Conservation (phyloP, 2,888 invertebrate genomes). For the Rhagonycha lutea region DNA sequence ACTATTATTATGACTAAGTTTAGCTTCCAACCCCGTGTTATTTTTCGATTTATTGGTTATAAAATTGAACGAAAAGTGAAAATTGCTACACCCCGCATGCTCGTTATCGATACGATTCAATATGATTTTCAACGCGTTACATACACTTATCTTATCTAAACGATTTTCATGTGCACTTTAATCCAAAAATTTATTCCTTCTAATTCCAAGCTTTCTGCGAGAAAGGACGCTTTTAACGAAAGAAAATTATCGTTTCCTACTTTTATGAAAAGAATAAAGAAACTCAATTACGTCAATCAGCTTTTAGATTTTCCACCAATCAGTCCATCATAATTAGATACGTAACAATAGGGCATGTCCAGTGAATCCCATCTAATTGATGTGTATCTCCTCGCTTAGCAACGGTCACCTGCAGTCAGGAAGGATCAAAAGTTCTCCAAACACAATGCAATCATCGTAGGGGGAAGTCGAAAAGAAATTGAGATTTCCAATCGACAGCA, state of each 20-base stretch:
- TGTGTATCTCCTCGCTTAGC: conserved; percentile 26
- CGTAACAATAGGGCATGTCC: conserved; percentile 32
- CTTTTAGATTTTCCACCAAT: conserved; percentile 32
- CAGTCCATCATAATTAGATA: conserved; percentile 32
- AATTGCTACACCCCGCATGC: conserved; percentile 17
- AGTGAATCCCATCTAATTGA: conserved; percentile 33
- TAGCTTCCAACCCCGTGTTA: conserved; percentile 42
- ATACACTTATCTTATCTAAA: not conserved
- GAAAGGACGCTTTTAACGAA: not conserved
- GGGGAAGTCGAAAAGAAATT: conserved; percentile 29
- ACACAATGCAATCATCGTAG: conserved; percentile 29
- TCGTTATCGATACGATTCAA: conserved; percentile 29
- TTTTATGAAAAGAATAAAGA: not conserved
- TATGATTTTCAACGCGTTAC: not conserved
- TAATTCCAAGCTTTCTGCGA: not conserved
- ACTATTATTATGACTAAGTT: conserved; percentile 41
- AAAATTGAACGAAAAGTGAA: conserved; percentile 27
- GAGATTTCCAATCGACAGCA: conserved; percentile 30
- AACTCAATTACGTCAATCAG: conserved; percentile 29
- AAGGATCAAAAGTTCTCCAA: conserved; percentile 33
- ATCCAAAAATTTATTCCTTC: not conserved
- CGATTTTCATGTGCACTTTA: not conserved
- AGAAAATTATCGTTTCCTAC: not conserved
- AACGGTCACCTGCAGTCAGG: conserved; percentile 37
- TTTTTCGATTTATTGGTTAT: conserved; percentile 46